Conservation (phyloP, 2,888 invertebrate genomes). For the Lycaena phlaeas region DNA sequence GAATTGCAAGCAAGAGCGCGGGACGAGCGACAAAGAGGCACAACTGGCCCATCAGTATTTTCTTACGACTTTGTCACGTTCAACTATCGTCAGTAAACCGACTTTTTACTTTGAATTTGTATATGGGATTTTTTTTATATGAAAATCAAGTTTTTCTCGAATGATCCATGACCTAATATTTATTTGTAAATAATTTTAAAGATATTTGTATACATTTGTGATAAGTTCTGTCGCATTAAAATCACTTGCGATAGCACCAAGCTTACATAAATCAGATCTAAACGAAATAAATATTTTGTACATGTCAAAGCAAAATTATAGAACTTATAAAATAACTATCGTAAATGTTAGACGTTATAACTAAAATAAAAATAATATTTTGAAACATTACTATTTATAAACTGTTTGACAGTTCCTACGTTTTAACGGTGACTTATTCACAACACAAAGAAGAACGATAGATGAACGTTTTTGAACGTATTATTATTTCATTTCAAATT, state of each 20-base stretch:
- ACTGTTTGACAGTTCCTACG: conserved; percentile 60
- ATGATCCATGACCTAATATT: neutral
- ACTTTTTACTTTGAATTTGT: no score
- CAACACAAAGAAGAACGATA: conserved; percentile 42
- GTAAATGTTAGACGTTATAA: conserved; percentile 52
- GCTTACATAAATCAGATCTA: conserved; percentile 55
- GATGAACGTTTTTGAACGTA: conserved; percentile 13
- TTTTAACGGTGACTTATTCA: conserved; percentile 45
- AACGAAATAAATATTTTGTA: conserved; percentile 46
- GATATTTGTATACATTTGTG: conserved; percentile 8
- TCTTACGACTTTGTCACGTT: no score
- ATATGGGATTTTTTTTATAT: no score
- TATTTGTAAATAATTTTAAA: no score
- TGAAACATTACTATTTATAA: conserved; percentile 49
- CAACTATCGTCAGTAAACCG: no score
- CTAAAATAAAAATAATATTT: conserved; percentile 52
- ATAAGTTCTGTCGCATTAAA: neutral
- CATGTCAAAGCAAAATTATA: conserved; percentile 72
- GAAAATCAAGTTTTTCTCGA: neutral
- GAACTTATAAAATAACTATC: conserved; percentile 58
- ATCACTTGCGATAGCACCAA: conserved; percentile 33
- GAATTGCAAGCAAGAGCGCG: no score
- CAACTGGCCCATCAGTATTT: no score
- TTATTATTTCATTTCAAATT: conserved; percentile 5
- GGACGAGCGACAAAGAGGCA: no score